These are phyloP conservation scores for Timema cristinae DNA, from an alignment of 2,888 invertebrate genomes.

Conservation along the genomic window DNA sequence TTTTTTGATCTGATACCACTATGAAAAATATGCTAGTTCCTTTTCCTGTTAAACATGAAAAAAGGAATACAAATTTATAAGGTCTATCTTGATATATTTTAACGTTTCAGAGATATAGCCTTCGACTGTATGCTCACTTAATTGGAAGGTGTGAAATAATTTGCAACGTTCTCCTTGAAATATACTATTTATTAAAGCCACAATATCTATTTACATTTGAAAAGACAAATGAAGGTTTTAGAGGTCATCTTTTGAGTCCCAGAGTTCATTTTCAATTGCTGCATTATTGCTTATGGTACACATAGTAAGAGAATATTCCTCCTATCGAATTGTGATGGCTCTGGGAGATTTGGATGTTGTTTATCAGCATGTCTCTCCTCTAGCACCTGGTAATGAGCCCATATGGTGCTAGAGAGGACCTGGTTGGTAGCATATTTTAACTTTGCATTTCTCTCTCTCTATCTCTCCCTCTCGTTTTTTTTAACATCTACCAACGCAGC, in stretches of 20 bases:
- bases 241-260: background rate
- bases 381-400: background rate
- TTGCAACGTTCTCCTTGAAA: background rate
- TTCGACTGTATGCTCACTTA: background rate
- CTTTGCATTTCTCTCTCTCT: background rate
- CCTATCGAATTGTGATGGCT: background rate
- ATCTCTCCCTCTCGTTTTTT: background rate
- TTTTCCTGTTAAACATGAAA: background rate
- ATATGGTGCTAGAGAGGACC: background rate
- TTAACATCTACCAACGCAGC: background rate
- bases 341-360: constrained; percentile 5
- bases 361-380: background rate
- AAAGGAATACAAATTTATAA: background rate
- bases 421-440: background rate
- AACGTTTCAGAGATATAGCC: background rate
- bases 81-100: background rate
- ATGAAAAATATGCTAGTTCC: background rate
- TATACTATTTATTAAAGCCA: background rate
- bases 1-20: background rate
- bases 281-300: background rate
- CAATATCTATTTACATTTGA: background rate
- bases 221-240: background rate
- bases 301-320: background rate
- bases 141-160: background rate
- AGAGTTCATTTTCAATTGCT: background rate